Evolutionary conservation across 2,797 vertebrate genomes (phyloP).

Genomic region (Tamandua tetradactyla): DNA sequence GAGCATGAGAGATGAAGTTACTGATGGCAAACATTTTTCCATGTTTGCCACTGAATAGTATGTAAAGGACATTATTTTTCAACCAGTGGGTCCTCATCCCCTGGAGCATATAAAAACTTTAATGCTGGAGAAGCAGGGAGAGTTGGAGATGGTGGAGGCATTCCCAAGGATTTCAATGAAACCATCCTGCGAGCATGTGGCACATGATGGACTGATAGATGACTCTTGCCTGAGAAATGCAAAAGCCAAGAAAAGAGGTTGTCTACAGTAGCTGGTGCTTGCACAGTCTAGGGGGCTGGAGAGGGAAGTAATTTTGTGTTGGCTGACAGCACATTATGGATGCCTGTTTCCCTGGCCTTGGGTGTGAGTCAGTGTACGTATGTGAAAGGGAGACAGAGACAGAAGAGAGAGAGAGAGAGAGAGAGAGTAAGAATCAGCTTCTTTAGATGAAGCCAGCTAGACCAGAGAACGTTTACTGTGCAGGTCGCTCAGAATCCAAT

Average conservation of each 20-base stretch:
- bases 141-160: neutral
- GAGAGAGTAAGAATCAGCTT: neutral
- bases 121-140: neutral
- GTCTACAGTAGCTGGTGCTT: neutral
- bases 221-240: neutral
- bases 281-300: neutral
- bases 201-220: neutral
- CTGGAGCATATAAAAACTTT: neutral
- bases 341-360: neutral
- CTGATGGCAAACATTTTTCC: neutral
- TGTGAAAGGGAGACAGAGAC: neutral
- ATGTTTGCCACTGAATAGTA: neutral
- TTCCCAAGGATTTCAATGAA: neutral
- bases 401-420: neutral
- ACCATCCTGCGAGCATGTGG: neutral
- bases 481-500: neutral
- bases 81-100: neutral
- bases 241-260: neutral
- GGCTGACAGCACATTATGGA: too few relatives aligned
- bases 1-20: neutral
- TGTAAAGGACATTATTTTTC: neutral
- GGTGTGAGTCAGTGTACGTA: neutral
- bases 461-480: neutral
- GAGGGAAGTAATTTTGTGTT: neutral
- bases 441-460: neutral